Base-by-base conservation (phyloP, 2,797 vertebrate genomes). In the Dendrocincla tyrannina region DNA sequence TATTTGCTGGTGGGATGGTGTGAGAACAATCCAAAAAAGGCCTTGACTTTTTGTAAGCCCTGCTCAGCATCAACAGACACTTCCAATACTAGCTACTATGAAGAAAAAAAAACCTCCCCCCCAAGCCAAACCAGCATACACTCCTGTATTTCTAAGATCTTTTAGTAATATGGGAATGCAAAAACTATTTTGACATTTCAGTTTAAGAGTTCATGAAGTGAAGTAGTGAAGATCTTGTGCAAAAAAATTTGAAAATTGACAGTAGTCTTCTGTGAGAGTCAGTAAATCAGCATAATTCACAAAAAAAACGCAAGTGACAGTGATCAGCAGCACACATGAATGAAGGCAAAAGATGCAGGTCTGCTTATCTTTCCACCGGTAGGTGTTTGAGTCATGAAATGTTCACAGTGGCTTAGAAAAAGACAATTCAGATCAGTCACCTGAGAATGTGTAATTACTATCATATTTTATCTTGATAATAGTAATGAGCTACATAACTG, bases 91-190 rank as follows among this genome's bases (percentile, higher is more conserved):
- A 35, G 13, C 6, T 53, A 8, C 30, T 41, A 18, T 25, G n/a
- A 35, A 55, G 30, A 75, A 50, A 70, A 50, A 23, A 35, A 35
- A 13, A 66, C 30, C n/a, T 32, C 41, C 17, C 49, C 3, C 6
- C 11, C 22, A 39, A 3, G 5, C 6, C 27, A 75, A 75, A 55
- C 6, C 16, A 60, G 11, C 10, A 50, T 0, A 3, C 0, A 0
- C 2, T 82, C 7, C 39, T 73, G 4, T 85, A 17, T 50, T 58
- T 11, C 12, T n/a, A 2, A 46, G 28, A 5, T 50, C 11, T 64
- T 75, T 88, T 64, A 60, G 20, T 35, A 59, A 35, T 33, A 22
- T 0, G 3, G 5, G 16, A 35, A 66, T 49, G 8, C 49, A 63
- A 72, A 60, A 53, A 19, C 13, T 41, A 20, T 63, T 35, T 72